Evolutionary conservation across 1,140 invertebrate genomes (phyloP).

Genomic region (Nymphalis io): DNA sequence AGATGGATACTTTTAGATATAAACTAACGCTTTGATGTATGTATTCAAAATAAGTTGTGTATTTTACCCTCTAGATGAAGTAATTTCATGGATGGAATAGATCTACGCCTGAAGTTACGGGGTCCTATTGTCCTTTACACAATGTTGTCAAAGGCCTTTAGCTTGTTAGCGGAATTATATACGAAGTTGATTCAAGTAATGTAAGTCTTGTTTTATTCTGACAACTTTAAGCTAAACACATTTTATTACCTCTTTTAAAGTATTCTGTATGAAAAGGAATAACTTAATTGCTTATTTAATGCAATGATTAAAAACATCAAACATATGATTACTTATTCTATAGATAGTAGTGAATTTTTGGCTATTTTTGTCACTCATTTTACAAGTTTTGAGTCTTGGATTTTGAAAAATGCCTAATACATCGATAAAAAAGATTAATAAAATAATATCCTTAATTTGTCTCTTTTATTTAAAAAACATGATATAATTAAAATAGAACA

Average conservation of each 20-base stretch:
- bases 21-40: not conserved
- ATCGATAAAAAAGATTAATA: too few relatives aligned
- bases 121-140: conserved; percentile 13
- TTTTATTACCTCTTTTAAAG: too few relatives aligned
- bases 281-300: too few relatives aligned
- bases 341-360: too few relatives aligned
- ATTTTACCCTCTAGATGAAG: not conserved
- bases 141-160: conserved; percentile 16
- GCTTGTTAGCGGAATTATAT: conserved; percentile 17
- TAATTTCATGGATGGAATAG: conserved; percentile 17
- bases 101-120: conserved; percentile 16
- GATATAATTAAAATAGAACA: not conserved
- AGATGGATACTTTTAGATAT: not conserved
- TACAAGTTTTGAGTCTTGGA: too few relatives aligned
- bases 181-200: not conserved
- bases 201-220: conserved; percentile 2
- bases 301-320: too few relatives aligned
- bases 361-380: too few relatives aligned
- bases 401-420: too few relatives aligned
- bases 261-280: too few relatives aligned
- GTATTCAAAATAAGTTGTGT: conserved; percentile 7
- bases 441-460: too few relatives aligned
- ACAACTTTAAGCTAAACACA: too few relatives aligned
- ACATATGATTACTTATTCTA: too few relatives aligned
- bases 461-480: not conserved